These are phyloP conservation scores for Oryzias javanicus DNA, from an alignment of 2,113 vertebrate genomes.

Conservation along the genomic window DNA sequence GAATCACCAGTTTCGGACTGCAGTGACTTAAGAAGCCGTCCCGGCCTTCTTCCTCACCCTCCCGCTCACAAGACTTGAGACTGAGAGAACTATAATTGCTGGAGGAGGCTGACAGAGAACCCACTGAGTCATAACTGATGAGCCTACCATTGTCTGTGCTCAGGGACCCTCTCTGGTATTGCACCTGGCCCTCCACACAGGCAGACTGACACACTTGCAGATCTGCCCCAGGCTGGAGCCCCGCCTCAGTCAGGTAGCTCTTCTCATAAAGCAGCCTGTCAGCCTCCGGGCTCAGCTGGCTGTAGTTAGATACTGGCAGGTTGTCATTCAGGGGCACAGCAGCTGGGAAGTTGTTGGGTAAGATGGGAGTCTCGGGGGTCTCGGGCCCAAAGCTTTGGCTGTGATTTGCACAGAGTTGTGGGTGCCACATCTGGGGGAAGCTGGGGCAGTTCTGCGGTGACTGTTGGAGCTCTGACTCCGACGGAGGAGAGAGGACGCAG, in stretches of 20 bases:
- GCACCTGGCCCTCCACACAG: constrained; percentile 88
- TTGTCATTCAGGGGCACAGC: constrained; percentile 76
- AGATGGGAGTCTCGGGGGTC: constrained; percentile 78
- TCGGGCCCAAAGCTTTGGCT: constrained; percentile 82
- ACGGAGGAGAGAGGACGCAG: constrained; percentile 90
- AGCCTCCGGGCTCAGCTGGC: constrained; percentile 83
- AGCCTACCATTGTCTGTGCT: constrained; percentile 92
- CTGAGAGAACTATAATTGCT: constrained; percentile 97
- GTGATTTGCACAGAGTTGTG: constrained; percentile 68
- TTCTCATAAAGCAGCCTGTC: constrained; percentile 91
- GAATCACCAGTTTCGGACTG: constrained; percentile 97
- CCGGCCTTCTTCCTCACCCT: constrained; percentile 91
- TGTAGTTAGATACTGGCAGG: constrained; percentile 83
- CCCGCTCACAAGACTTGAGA: constrained; percentile 94
- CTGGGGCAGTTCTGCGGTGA: constrained; percentile 88
- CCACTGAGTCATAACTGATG: constrained; percentile 96
- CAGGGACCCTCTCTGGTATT: constrained; percentile 91
- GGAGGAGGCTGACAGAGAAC: constrained; percentile 91
- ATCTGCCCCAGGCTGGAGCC: constrained; percentile 86
- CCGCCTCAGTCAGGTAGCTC: constrained; percentile 87
- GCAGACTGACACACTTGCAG: constrained; percentile 91
- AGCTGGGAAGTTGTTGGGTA: constrained; percentile 81
- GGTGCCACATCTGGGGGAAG: constrained; percentile 86
- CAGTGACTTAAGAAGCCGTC: constrained; percentile 97
- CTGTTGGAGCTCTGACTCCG: constrained; percentile 92